A percentile compares a stretch with the other conserved stretches of the same genome.
phyloP scores from a whole-genome alignment of 2,113 vertebrate species.

The Nothocercus julius region DNA sequence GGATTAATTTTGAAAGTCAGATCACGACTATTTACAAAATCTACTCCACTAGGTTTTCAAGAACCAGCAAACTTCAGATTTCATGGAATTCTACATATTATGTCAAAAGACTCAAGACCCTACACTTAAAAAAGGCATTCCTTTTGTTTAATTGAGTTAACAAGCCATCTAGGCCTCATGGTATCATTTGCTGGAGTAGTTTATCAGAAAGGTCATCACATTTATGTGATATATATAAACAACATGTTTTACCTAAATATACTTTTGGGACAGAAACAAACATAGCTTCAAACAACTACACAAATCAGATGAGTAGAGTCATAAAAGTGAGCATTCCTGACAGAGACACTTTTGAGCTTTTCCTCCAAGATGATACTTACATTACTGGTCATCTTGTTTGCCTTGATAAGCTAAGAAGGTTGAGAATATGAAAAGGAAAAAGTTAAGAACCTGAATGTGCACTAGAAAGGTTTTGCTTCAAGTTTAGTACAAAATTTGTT shows the following conservation, averaged over 20 bases:
- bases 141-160: neutral
- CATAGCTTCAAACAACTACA: neutral
- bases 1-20: neutral
- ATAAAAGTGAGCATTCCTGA: neutral
- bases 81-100: neutral
- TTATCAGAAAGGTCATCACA: neutral
- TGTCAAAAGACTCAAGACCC: neutral
- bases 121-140: neutral
- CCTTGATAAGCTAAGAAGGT: neutral
- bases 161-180: neutral
- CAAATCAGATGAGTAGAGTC: neutral
- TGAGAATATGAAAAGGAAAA: neutral
- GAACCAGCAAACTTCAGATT: neutral
- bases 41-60: neutral
- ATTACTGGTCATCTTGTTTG: neutral
- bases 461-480: neutral
- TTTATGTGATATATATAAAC: neutral
- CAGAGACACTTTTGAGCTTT: neutral
- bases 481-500: neutral
- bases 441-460: neutral
- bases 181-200: neutral
- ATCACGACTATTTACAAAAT: neutral
- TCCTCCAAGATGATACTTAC: neutral
- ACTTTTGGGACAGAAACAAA: neutral
- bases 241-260: neutral